These are phyloP conservation scores for Zonitis immaculata DNA, from an alignment of 2,888 invertebrate species.

Conservation along the genomic window DNA sequence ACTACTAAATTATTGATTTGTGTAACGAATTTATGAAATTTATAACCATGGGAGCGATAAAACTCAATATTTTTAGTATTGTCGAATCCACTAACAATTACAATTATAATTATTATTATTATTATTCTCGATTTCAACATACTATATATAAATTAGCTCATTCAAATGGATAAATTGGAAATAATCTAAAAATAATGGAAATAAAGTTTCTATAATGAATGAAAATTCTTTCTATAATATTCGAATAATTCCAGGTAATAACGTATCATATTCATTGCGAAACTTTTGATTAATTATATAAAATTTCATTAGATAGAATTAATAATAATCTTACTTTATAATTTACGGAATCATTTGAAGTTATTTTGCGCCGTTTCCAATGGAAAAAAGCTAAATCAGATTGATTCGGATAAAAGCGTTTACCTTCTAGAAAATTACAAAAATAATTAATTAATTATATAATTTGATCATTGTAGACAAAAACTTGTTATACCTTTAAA, in stretches of 20 bases:
- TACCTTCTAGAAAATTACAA: conserved; percentile 34
- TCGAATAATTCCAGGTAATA: background rate
- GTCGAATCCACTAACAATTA: too few species aligned
- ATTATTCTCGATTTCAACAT: too few species aligned
- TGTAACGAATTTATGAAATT: too few species aligned
- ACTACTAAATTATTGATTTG: too few species aligned
- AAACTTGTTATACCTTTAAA: conserved; percentile 54
- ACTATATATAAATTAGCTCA: too few species aligned
- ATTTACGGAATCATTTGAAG: conserved; percentile 70
- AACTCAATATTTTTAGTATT: too few species aligned
- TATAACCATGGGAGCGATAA: too few species aligned
- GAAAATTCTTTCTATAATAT: background rate
- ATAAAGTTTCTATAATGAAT: background rate
- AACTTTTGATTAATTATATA: background rate
- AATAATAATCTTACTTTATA: conserved; percentile 56
- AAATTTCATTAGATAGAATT: background rate
- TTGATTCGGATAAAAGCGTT: conserved; percentile 60
- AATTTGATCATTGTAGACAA: too few species aligned
- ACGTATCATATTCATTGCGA: background rate
- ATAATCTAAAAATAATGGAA: too few species aligned
- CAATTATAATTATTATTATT: too few species aligned
- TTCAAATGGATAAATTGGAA: too few species aligned
- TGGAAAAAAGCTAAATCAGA: conserved; percentile 74
- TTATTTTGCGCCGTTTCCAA: conserved; percentile 66
- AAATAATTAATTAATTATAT: background rate